Base-by-base conservation (phyloP, 2,113 vertebrate species). In the Zonotrichia leucophrys region DNA sequence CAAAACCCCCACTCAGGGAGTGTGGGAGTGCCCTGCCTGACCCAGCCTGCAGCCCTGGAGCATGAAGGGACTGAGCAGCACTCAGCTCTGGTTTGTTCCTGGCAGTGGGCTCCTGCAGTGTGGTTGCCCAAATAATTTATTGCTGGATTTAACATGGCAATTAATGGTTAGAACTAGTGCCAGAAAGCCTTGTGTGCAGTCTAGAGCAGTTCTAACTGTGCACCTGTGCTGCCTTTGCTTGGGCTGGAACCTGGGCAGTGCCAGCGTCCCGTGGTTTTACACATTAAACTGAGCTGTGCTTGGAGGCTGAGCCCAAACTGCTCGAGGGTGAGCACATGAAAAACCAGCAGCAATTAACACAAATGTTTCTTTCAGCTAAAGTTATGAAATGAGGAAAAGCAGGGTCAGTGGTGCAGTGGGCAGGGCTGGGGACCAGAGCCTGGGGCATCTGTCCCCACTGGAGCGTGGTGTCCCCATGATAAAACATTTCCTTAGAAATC, bases 121-220 rank as follows among this genome's bases (percentile, higher is more conserved):
- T 83, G 92, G 95, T 66, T 94, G 60, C 90, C 85, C 88, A 75
- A 67, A 77, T 66, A 77, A 93, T 92, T 94, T 89, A 95, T 60
- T 90, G 92, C 56, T 90, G 90, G 74, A 75, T 95, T 95, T 86
- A 52, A 90, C 87, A 37, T 12, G 44, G 82, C 83, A 90, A 81
- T 96, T 95, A 94, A 88, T 83, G 95, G 95, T 88, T 92, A 92
- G 81, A 94, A 68, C 11, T 0, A 80, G 49, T 74, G 93, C 87
- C 93, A 96, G 72, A 49, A 53, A 39, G 79, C 15, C 31, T 67
- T 17, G 52, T 3, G 24, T 44, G 68, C 35, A 66, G 59, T 83
- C 87, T 41, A 58, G 70, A 85, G 70, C 39, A 19, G 58, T 15
- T 76, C 20, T 16, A n/a, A n/a, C 5, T 1, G 3, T 41, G 80